Percentiles rank a stretch among this genome's conserved stretches.
These are phyloP conservation scores for Papilio protenor DNA, from an alignment of 2,888 invertebrate species.

Conservation along the genomic window DNA sequence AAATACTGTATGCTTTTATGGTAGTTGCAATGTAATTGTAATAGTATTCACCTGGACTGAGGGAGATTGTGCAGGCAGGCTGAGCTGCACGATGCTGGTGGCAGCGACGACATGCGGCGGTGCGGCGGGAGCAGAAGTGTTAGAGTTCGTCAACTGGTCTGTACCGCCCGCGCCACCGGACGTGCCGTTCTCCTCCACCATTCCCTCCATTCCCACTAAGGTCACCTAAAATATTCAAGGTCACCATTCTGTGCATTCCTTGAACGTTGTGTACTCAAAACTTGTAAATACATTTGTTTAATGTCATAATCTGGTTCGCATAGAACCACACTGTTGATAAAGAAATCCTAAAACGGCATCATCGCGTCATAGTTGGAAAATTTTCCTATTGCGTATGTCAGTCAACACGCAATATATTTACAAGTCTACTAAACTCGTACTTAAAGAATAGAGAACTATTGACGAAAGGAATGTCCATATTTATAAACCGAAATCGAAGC, in stretches of 20 bases:
- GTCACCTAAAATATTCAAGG: slow-evolving; percentile 87
- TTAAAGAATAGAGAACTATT: slow-evolving; percentile 51
- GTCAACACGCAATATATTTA: slow-evolving; percentile 69
- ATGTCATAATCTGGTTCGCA: slow-evolving; percentile 54
- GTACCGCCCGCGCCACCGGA: slow-evolving; percentile 71
- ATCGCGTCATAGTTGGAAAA: slow-evolving; percentile 74
- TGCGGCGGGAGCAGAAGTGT: slow-evolving; percentile 63
- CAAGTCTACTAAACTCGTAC: slow-evolving; percentile 47
- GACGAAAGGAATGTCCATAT: slow-evolving; percentile 69
- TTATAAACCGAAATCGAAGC: slow-evolving; percentile 76
- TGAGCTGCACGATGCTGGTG: slow-evolving; percentile 94
- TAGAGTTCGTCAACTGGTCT: slow-evolving; percentile 66
- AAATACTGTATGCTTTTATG: not conserved
- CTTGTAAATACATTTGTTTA: slow-evolving; percentile 56
- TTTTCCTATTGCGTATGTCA: slow-evolving; percentile 78
- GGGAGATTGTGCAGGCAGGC: slow-evolving; percentile 87
- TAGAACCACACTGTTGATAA: slow-evolving; percentile 67
- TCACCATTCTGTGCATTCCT: slow-evolving; percentile 79
- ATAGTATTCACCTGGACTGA: slow-evolving; percentile 86
- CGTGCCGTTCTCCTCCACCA: slow-evolving; percentile 95
- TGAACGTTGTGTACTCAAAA: slow-evolving; percentile 63
- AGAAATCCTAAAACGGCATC: slow-evolving; percentile 71
- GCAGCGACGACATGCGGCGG: slow-evolving; percentile 80
- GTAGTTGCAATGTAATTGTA: slow-evolving; percentile 43
- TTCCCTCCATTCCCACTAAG: slow-evolving; percentile 92